phyloP scores from a whole-genome alignment of 2,797 vertebrate species.

The Periophthalmus magnuspinnatus region DNA sequence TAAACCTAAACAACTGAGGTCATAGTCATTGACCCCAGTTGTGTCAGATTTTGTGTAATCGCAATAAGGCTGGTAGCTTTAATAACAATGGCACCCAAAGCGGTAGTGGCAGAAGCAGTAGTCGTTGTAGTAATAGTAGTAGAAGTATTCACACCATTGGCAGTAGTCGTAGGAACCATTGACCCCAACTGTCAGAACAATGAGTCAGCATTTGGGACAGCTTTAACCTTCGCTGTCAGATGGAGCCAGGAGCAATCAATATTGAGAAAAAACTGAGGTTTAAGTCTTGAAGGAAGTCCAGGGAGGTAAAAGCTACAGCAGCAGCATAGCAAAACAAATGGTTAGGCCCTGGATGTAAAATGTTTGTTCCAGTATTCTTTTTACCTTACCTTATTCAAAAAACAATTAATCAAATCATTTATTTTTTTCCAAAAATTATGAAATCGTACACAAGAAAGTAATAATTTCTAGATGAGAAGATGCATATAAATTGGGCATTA shows the following conservation, averaged over 20 bases:
- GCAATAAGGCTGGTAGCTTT: no score
- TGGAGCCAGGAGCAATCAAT: conserved; percentile 6
- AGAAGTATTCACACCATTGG: background rate
- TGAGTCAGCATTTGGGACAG: conserved; percentile 65
- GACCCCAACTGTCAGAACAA: conserved; percentile 89
- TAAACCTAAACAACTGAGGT: no score
- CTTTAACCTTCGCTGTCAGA: conserved; percentile 9
- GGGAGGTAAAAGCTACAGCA: background rate
- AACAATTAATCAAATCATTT: no score
- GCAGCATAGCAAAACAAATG: conserved; percentile 7
- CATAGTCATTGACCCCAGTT: no score
- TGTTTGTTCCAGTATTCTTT: background rate
- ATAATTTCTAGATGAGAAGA: no score
- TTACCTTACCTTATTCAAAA: background rate
- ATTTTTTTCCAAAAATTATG: no score
- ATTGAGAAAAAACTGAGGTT: conserved; percentile 6
- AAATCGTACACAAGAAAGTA: no score
- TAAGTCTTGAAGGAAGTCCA: background rate
- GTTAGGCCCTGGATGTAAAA: background rate
- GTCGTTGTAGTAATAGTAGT: background rate
- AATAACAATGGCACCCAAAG: no score
- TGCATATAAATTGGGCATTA: no score
- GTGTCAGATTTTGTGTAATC: no score
- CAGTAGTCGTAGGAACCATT: conserved; percentile 60
- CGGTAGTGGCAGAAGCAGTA: no score